A percentile compares a stretch with the other conserved stretches of the same genome.
Conservation (phyloP, 2,113 vertebrate species). For the Lamprotornis superbus region DNA sequence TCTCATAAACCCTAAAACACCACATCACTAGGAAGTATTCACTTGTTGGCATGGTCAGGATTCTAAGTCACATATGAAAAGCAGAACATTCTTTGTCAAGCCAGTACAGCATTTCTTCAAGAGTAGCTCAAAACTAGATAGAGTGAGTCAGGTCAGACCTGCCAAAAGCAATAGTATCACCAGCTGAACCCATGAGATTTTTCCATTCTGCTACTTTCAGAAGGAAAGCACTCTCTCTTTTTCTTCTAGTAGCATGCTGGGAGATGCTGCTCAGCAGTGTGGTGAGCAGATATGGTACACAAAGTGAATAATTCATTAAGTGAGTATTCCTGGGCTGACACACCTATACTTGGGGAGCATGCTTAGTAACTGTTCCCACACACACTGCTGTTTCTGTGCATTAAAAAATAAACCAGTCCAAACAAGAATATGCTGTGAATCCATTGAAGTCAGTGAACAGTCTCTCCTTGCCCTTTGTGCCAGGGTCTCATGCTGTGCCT, state of each 20-base stretch:
- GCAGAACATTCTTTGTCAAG: background rate
- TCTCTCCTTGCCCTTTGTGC: background rate
- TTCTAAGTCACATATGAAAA: background rate
- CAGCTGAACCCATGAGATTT: background rate
- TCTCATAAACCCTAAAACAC: background rate
- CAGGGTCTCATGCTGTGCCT: background rate
- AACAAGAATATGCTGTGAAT: background rate
- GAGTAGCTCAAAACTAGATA: background rate
- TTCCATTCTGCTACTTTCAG: background rate
- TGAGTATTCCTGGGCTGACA: background rate
- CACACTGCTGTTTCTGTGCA: background rate
- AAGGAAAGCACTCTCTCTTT: background rate
- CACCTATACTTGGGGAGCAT: background rate
- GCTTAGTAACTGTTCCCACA: background rate
- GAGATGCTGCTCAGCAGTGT: background rate
- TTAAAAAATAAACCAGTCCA: background rate
- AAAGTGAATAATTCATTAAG: background rate
- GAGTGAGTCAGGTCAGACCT: background rate
- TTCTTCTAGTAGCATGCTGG: background rate
- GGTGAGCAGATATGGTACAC: background rate
- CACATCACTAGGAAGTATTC: background rate
- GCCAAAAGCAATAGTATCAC: fast-evolving
- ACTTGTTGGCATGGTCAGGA: background rate
- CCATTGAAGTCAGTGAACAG: background rate
- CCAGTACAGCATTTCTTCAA: background rate